Conservation (phyloP, 2,888 invertebrate genomes). For the Drosophila merina region DNA sequence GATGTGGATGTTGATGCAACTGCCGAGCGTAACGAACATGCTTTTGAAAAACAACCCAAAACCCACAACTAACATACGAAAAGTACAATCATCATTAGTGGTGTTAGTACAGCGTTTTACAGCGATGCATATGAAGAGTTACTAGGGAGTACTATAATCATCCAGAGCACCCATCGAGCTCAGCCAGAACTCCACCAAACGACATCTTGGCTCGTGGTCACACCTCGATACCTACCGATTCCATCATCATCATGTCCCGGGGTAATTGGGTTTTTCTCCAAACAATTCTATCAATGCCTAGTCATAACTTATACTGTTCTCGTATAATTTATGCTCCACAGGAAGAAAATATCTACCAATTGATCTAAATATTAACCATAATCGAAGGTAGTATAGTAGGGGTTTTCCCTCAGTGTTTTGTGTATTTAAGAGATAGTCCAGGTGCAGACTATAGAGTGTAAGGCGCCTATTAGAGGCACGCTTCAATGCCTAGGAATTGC, state of each 20-base stretch:
- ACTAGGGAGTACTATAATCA: slow-evolving; percentile 55
- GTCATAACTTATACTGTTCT: slow-evolving; percentile 14
- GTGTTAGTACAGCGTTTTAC: slow-evolving; percentile 34
- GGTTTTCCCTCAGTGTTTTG: neutral
- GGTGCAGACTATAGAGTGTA: slow-evolving; percentile 31
- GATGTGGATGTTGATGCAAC: slow-evolving; percentile 66
- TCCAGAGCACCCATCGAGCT: slow-evolving; percentile 52
- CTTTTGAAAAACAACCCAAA: slow-evolving; percentile 49
- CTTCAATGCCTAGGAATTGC: slow-evolving; percentile 64
- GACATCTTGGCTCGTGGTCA: slow-evolving; percentile 59
- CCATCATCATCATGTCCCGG: slow-evolving; percentile 35
- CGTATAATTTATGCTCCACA: slow-evolving; percentile 3
- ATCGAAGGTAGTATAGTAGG: too few relatives aligned
- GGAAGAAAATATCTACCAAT: neutral
- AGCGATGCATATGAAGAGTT: slow-evolving; percentile 18
- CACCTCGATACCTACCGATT: slow-evolving; percentile 60
- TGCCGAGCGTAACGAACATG: slow-evolving; percentile 78
- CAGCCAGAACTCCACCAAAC: slow-evolving; percentile 8
- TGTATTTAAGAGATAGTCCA: slow-evolving; percentile 41
- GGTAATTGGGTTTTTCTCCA: slow-evolving; percentile 59
- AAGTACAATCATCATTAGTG: slow-evolving; percentile 71
- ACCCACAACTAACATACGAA: slow-evolving; percentile 33
- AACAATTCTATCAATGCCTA: slow-evolving; percentile 71
- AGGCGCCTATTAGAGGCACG: slow-evolving; percentile 69
- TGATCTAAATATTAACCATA: too few relatives aligned